These are phyloP conservation scores for Trichomalopsis sarcophagae DNA, from an alignment of 1,140 invertebrate genomes.

Conservation along the genomic window DNA sequence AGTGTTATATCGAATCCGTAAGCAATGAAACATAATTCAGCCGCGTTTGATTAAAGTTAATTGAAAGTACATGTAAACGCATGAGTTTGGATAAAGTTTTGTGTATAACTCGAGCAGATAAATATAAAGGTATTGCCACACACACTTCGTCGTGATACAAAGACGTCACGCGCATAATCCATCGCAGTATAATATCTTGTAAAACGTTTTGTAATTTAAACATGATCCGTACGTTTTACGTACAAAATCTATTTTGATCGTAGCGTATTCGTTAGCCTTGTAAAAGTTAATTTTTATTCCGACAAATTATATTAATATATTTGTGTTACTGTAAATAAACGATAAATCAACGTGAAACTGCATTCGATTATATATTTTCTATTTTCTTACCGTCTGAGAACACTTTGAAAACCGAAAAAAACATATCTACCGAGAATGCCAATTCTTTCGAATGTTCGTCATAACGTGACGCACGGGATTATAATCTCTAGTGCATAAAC, in stretches of 20 bases:
- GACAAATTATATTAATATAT: conserved; percentile 62
- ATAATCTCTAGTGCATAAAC: not conserved
- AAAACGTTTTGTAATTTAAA: conserved; percentile 37
- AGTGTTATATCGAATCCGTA: not conserved
- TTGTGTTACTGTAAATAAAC: conserved; percentile 61
- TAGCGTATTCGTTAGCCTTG: conserved; percentile 35
- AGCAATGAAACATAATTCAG: conserved; percentile 4
- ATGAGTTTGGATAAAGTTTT: conserved; percentile 10
- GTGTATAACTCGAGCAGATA: not conserved
- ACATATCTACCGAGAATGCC: not conserved
- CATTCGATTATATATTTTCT: not conserved
- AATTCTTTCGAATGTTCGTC: not conserved
- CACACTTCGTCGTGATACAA: not conserved
- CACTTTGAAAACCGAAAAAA: no score
- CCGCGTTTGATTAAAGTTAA: not conserved
- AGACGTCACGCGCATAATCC: not conserved
- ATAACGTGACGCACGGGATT: conserved; percentile 22
- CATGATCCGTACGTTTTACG: conserved; percentile 8
- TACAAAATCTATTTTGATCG: conserved; percentile 22
- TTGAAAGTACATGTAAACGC: not conserved
- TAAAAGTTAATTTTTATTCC: conserved; percentile 58
- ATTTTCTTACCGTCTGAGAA: not conserved
- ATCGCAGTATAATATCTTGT: not conserved
- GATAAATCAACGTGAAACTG: not conserved
- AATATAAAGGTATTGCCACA: not conserved